These are phyloP conservation scores for Spilosoma lubricipeda DNA, from an alignment of 2,888 invertebrate species.

Conservation along the genomic window DNA sequence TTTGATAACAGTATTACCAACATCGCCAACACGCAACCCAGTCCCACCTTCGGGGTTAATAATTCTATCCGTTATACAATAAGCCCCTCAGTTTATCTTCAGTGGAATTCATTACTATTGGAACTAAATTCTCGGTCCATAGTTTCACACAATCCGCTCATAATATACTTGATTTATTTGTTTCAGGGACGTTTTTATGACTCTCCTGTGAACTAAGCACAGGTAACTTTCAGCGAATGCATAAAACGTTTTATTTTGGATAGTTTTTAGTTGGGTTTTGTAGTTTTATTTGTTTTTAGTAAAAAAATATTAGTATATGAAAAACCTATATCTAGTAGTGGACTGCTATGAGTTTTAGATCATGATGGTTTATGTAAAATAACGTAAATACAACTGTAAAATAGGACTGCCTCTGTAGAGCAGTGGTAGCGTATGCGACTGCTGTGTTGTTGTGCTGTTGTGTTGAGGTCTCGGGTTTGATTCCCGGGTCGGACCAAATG, in stretches of 20 bases:
- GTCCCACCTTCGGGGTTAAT: constrained; percentile 15
- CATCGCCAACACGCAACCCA: background rate
- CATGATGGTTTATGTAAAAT: no score
- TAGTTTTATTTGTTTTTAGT: background rate
- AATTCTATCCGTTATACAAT: constrained; percentile 23
- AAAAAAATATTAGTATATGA: no score
- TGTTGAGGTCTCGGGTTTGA: no score
- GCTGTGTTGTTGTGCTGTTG: no score
- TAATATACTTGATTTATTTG: constrained; percentile 51
- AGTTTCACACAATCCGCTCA: constrained; percentile 43
- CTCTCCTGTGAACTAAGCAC: constrained; percentile 32
- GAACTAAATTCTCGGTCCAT: constrained; percentile 44
- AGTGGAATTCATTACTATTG: constrained; percentile 42
- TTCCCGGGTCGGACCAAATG: no score
- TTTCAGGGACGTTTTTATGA: constrained; percentile 42
- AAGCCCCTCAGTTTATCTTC: constrained; percentile 30
- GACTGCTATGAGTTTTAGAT: no score
- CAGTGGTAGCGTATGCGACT: no score
- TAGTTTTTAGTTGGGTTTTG: constrained; percentile 17
- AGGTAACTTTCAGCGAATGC: constrained; percentile 41
- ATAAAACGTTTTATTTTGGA: constrained; percentile 9
- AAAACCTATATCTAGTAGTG: no score
- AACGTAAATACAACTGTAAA: no score
- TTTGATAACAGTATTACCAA: background rate
- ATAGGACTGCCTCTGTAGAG: no score